These are phyloP conservation scores for Artibeus jamaicensis DNA, from an alignment of 2,797 vertebrate species.

Conservation along the genomic window DNA sequence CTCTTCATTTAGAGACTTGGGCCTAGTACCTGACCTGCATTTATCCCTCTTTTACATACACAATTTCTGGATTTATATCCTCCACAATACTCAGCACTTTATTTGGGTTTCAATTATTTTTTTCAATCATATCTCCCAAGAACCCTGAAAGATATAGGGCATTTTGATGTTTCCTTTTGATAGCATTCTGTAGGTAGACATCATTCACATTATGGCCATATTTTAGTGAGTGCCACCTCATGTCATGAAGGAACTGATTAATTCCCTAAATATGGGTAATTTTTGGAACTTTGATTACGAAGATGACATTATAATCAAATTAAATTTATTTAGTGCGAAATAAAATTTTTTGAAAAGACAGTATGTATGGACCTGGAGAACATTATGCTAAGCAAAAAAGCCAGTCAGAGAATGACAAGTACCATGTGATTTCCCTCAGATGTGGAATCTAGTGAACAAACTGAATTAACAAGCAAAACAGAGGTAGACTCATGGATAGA, in stretches of 20 bases:
- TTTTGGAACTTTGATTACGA: background rate
- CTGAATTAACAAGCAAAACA: background rate
- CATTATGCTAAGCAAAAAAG: background rate
- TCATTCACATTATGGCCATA: background rate
- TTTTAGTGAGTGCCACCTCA: background rate
- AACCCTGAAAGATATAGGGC: background rate
- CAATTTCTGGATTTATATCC: background rate
- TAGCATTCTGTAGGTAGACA: background rate
- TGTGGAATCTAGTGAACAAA: background rate
- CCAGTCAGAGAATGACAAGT: background rate
- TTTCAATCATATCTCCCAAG: background rate
- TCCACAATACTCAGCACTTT: background rate
- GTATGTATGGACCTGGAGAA: background rate
- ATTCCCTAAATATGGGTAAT: background rate
- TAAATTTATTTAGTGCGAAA: background rate
- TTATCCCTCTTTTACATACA: background rate
- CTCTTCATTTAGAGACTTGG: background rate
- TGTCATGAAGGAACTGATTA: background rate
- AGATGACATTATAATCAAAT: background rate
- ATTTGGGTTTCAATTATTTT: background rate
- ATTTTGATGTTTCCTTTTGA: background rate
- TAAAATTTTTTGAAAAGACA: background rate
- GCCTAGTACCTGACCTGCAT: background rate
- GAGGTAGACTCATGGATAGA: background rate
- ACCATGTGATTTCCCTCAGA: background rate